A percentile compares a stretch with the other conserved stretches of the same genome.
phyloP scores from a whole-genome alignment of 2,113 vertebrate genomes.

The Neotragus pygmaeus region DNA sequence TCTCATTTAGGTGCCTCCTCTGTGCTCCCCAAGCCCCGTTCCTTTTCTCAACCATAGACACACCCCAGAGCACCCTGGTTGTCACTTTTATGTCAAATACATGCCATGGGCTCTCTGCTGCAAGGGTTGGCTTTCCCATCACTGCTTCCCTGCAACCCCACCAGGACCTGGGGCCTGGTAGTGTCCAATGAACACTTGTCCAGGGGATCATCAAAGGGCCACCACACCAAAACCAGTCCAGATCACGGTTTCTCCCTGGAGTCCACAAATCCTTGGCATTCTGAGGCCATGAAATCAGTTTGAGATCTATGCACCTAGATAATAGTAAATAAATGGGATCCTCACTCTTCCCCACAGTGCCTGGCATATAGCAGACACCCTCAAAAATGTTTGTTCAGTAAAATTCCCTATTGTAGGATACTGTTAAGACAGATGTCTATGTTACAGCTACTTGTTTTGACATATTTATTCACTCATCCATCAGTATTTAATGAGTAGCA shows the following conservation, averaged over 20 bases:
- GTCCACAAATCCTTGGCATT: neutral
- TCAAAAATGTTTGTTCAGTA: neutral
- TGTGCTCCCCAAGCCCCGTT: neutral
- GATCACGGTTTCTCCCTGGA: neutral
- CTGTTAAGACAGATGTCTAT: neutral
- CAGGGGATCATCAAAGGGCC: neutral
- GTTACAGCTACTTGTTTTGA: neutral
- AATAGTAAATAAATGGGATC: neutral
- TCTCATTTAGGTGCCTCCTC: neutral
- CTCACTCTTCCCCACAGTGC: neutral
- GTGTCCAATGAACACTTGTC: neutral
- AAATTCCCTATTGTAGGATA: neutral
- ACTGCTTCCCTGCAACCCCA: neutral
- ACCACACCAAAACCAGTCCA: neutral
- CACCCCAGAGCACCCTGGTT: neutral
- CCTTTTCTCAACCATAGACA: neutral
- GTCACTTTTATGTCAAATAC: neutral
- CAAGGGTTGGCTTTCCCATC: neutral
- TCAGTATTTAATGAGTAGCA: neutral
- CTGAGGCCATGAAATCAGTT: neutral
- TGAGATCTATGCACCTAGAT: neutral
- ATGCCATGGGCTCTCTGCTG: neutral
- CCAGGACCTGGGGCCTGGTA: no score
- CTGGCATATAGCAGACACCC: neutral
- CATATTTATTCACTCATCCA: neutral